Base-by-base conservation (phyloP, 2,113 vertebrate genomes). In the Halcyon senegalensis region DNA sequence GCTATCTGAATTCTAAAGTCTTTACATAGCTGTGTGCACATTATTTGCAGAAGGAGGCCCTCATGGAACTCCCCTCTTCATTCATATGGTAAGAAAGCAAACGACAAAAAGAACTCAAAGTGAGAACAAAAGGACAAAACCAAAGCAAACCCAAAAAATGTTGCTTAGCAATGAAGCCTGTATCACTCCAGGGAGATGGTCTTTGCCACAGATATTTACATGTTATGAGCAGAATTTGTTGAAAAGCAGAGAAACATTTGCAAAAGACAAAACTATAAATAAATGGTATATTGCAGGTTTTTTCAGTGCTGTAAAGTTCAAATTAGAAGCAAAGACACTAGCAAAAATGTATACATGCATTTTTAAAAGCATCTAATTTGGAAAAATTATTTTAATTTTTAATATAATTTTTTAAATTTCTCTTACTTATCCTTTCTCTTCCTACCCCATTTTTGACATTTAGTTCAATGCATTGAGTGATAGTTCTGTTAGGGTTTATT, bases 191-290 rank as follows among this genome's bases (percentile, higher is more conserved):
- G 73, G 59, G 67, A 35, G 31, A 86, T 70, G 64, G 46, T 93
- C 92, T 95, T 96, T 94, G 82, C 55, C 75, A 85, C 62, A 79
- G 19, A 85, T 93, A 90, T 93, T 92, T 95, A 95, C 41, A 37
- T 88, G 59, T 69, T 90, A 67, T 35, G 37, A 89, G 84, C 7
- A 59, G 51, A 59, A 63, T 83, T 88, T 76, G 46, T 44, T 70
- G 78, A 93, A 94, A 92, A 88, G 44, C 50, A 80, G 35, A 80
- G 30, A 80, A 96, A 90, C 51, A 75, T 83, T 94, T 84, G 25
- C 0, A 0, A 74, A 69, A 94, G 23, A 16, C 59, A 92, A 79
- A 92, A 37, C 1, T 30, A 44, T 35, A 83, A 90, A 73, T 79
- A 84, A 64, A 82, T 25, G 17, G 20, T 53, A 64, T 53, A 82